These are phyloP conservation scores for Leucoraja ocellata DNA, from an alignment of 2,797 vertebrate species.

Conservation along the genomic window DNA sequence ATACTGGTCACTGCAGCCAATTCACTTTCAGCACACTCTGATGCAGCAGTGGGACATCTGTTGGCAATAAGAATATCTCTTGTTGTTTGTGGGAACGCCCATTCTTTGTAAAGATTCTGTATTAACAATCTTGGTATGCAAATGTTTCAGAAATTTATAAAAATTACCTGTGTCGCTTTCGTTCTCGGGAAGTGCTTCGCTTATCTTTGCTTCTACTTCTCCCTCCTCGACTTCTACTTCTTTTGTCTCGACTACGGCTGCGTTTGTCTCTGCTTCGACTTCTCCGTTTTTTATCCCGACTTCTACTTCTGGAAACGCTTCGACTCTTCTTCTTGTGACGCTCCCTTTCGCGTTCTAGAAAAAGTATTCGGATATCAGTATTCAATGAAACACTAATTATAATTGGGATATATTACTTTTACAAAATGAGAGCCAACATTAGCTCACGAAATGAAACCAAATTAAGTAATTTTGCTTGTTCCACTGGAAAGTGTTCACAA, in stretches of 20 bases:
- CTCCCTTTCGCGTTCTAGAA: conserved; percentile 59
- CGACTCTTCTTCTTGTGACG: conserved; percentile 58
- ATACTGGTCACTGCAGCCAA: not conserved
- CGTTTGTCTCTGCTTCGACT: conserved; percentile 51
- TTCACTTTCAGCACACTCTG: not conserved
- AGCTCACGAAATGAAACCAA: not conserved
- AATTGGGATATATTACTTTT: too few species aligned
- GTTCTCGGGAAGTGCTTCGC: conserved; percentile 59
- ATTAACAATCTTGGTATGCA: not conserved
- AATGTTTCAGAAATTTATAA: not conserved
- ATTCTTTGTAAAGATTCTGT: not conserved
- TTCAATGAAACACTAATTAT: too few species aligned
- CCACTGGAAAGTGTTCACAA: not conserved
- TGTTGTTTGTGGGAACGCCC: not conserved
- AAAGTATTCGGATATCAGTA: not conserved
- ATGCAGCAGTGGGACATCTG: not conserved
- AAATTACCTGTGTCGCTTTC: conserved; percentile 62
- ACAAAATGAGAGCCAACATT: not conserved
- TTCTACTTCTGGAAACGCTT: conserved; percentile 50
- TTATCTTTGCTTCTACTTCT: conserved; percentile 55
- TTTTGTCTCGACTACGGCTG: conserved; percentile 58
- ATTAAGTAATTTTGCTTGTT: not conserved
- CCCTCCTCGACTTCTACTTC: conserved; percentile 38
- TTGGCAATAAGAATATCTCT: not conserved
- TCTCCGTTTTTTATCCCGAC: conserved; percentile 37